Conservation (phyloP, 2,888 invertebrate genomes). For the Coremacera marginata region DNA sequence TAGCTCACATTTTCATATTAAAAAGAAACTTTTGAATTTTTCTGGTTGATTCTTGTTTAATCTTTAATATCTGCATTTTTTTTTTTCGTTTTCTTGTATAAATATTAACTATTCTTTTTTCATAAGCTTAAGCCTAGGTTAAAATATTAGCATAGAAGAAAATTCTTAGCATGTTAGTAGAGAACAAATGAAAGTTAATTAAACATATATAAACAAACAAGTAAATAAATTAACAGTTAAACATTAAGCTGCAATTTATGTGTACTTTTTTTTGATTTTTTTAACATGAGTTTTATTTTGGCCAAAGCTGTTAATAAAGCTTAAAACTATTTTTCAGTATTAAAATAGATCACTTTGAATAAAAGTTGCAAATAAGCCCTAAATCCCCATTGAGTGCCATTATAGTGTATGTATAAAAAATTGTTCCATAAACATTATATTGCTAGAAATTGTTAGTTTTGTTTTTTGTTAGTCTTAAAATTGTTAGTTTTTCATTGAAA, state of each 20-base stretch:
- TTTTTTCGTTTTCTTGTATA: background rate
- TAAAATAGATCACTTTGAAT: background rate
- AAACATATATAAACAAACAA: conserved; percentile 1
- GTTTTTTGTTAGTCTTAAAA: background rate
- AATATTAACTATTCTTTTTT: background rate
- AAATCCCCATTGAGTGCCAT: conserved; percentile 24
- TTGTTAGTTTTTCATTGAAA: background rate
- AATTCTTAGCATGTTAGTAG: background rate
- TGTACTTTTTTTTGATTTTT: background rate
- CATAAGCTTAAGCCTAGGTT: background rate
- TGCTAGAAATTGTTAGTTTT: background rate
- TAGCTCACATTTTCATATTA: background rate
- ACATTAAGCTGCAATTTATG: background rate
- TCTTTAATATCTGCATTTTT: background rate
- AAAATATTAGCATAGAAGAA: background rate
- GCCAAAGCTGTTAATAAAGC: conserved; percentile 3
- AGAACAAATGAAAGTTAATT: background rate
- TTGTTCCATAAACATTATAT: background rate
- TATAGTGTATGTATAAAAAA: background rate
- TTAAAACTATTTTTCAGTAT: background rate
- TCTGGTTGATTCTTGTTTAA: conserved; percentile 13
- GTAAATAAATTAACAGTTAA: conserved; percentile 29
- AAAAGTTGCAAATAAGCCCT: background rate
- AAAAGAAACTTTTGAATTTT: background rate
- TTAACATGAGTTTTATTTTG: background rate